Conservation (phyloP, 1,140 invertebrate species). For the Eciton burchellii region DNA sequence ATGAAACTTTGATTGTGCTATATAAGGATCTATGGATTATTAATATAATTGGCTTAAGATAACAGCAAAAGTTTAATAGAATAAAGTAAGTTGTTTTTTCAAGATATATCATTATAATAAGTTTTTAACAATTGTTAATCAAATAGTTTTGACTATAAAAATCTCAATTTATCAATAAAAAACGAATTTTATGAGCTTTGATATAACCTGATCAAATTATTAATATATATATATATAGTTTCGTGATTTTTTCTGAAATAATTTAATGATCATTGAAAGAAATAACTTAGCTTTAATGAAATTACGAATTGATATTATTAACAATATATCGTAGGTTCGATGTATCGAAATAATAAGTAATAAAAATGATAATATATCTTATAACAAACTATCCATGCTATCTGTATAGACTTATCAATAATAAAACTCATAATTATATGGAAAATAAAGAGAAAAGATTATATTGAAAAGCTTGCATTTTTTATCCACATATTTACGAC, state of each 20-base stretch:
- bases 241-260: too few species aligned
- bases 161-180: neutral
- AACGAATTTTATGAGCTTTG: neutral
- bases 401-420: neutral
- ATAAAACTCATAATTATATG: neutral
- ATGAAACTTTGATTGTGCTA: too few species aligned
- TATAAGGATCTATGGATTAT: neutral
- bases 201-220: neutral
- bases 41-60: neutral
- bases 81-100: neutral
- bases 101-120: neutral
- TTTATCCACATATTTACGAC: neutral
- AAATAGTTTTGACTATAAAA: neutral
- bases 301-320: neutral
- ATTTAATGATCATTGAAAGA: too few species aligned
- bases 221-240: too few species aligned
- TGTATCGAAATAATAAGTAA: neutral
- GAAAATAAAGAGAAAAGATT: too few species aligned
- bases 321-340: neutral
- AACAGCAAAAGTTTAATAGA: conserved; percentile 15
- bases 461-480: too few species aligned
- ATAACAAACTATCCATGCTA: neutral
- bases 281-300: neutral
- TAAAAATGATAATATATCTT: neutral
- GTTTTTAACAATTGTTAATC: neutral